These are phyloP conservation scores for Apeltes quadracus DNA, from an alignment of 2,113 vertebrate genomes.

Conservation along the genomic window DNA sequence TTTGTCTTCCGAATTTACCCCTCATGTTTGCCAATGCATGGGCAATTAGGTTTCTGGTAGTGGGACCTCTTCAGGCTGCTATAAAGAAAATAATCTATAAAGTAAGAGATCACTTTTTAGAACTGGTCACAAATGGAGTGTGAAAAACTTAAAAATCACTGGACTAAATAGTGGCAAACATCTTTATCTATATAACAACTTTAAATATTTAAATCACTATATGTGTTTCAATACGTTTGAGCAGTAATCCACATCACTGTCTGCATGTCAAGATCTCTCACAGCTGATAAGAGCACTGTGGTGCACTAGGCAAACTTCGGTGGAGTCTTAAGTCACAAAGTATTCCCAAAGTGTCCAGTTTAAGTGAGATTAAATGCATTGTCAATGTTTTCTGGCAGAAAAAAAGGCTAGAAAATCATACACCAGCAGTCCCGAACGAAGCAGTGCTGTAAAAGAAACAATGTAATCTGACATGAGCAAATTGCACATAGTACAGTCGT, in stretches of 20 bases:
- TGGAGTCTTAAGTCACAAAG: conserved; percentile 30
- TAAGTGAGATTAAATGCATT: conserved; percentile 4
- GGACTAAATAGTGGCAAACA: background rate
- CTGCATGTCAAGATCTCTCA: conserved; percentile 19
- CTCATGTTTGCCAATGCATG: background rate
- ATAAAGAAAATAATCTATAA: background rate
- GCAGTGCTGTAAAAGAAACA: conserved; percentile 25
- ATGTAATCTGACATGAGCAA: conserved; percentile 11
- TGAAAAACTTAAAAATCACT: background rate
- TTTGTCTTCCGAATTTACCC: background rate
- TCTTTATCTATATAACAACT: background rate
- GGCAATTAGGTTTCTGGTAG: background rate
- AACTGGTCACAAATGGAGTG: background rate
- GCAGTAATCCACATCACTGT: conserved; percentile 27
- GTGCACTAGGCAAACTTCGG: conserved; percentile 3
- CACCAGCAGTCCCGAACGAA: background rate
- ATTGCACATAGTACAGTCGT: background rate
- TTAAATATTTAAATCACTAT: background rate
- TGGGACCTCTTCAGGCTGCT: background rate
- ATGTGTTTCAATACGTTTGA: background rate
- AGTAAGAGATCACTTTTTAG: background rate
- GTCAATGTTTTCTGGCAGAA: background rate
- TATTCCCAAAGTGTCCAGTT: conserved; percentile 24
- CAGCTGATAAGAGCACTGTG: conserved; percentile 9
- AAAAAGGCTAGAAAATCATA: conserved; percentile 3